Percentiles rank a stretch among this genome's conserved stretches.
These are phyloP conservation scores for Fragum fragum DNA, from an alignment of 2,888 invertebrate genomes.

Conservation along the genomic window DNA sequence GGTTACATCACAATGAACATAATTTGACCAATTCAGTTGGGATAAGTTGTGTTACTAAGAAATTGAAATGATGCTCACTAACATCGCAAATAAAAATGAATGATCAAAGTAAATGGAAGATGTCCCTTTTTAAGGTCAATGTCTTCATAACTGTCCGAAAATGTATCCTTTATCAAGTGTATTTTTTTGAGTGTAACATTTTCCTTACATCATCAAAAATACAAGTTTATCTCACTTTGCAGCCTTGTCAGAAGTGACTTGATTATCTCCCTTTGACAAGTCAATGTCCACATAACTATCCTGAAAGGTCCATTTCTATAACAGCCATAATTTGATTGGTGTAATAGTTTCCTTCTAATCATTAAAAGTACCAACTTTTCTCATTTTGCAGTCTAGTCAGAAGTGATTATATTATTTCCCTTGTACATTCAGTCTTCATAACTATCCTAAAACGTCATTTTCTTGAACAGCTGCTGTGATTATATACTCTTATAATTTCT, in stretches of 20 bases:
- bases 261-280: slow-evolving; percentile 73
- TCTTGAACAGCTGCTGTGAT: slow-evolving; percentile 76
- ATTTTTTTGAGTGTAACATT: slow-evolving; percentile 71
- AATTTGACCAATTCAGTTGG: too few species aligned
- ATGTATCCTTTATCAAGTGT: slow-evolving; percentile 78
- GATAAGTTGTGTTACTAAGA: too few species aligned
- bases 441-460: slow-evolving; percentile 74
- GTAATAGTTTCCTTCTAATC: slow-evolving; percentile 45
- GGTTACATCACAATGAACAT: too few species aligned
- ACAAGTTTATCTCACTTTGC: background rate
- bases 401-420: slow-evolving; percentile 74
- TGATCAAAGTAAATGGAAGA: slow-evolving; percentile 77
- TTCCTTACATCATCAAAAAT: too few species aligned
- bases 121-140: slow-evolving; percentile 74
- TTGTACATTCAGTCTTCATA: slow-evolving; percentile 76
- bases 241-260: slow-evolving; percentile 65
- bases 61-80: too few species aligned
- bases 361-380: background rate
- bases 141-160: slow-evolving; percentile 76
- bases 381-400: slow-evolving; percentile 25
- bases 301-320: slow-evolving; percentile 76
- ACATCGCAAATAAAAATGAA: too few species aligned
- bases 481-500: slow-evolving; percentile 62
- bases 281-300: slow-evolving; percentile 79
- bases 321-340: slow-evolving; percentile 78